phyloP scores from a whole-genome alignment of 1,140 invertebrate species.

The Adoxophyes honmai region DNA sequence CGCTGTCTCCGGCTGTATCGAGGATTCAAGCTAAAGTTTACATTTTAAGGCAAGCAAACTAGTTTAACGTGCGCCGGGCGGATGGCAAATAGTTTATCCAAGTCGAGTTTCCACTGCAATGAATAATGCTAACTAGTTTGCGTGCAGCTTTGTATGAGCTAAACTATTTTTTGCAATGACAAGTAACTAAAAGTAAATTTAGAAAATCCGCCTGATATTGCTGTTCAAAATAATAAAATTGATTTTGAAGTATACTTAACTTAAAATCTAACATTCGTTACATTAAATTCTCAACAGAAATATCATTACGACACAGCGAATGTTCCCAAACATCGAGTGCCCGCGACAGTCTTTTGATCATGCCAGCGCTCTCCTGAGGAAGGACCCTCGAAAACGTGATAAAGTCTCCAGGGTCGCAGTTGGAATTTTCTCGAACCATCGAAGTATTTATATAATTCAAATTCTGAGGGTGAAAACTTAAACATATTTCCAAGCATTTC shows the following conservation, averaged over 20 bases:
- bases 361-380: background rate
- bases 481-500: too few species aligned
- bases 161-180: too few species aligned
- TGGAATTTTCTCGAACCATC: background rate
- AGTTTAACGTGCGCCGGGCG: background rate
- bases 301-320: background rate
- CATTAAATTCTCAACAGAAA: background rate
- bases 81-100: constrained; percentile 10
- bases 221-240: too few species aligned
- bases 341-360: constrained; percentile 8
- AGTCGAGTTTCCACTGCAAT: background rate
- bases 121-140: background rate
- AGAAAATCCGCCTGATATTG: too few species aligned
- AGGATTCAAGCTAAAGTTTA: constrained; percentile 6
- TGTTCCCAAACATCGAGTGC: background rate
- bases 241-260: too few species aligned
- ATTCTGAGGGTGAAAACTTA: background rate
- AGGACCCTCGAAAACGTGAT: constrained; percentile 12
- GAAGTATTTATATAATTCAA: background rate
- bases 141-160: too few species aligned
- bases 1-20: background rate
- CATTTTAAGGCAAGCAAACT: constrained; percentile 3
- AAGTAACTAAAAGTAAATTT: too few species aligned
- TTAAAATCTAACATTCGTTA: background rate
- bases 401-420: background rate